Percentiles rank a stretch among this genome's conserved stretches.
These are phyloP conservation scores for Scomber japonicus DNA, from an alignment of 2,113 vertebrate genomes.

Conservation along the genomic window DNA sequence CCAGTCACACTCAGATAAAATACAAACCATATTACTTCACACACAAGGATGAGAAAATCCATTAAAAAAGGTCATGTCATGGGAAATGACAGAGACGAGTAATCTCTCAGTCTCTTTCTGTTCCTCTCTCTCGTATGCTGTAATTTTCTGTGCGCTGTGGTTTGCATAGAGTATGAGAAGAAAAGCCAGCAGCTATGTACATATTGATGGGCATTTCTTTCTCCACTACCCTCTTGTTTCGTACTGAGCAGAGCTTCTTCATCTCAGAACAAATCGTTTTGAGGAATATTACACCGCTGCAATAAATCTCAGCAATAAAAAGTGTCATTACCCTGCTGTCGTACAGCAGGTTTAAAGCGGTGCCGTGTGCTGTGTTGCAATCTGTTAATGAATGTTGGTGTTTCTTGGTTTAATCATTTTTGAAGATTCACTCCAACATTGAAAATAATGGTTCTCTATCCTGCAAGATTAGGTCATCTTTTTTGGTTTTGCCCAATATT, in stretches of 20 bases:
- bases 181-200: constrained; percentile 20
- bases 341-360: not conserved
- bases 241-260: constrained; percentile 3
- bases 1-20: constrained; percentile 46
- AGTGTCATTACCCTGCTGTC: not conserved
- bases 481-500: too few relatives aligned
- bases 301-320: constrained; percentile 36
- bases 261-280: constrained; percentile 42
- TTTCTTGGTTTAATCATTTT: not conserved
- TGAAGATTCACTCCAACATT: not conserved
- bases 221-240: not conserved
- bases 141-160: constrained; percentile 1
- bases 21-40: constrained; percentile 58
- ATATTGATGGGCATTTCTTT: constrained; percentile 20
- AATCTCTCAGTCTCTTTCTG: constrained; percentile 3
- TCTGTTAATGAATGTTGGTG: not conserved
- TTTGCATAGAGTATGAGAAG: constrained; percentile 34
- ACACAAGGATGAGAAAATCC: constrained; percentile 63
- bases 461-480: too few relatives aligned
- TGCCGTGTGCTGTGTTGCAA: not conserved
- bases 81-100: constrained; percentile 47
- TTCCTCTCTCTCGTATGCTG: constrained; percentile 4
- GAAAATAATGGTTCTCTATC: too few relatives aligned
- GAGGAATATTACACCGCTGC: constrained; percentile 9
- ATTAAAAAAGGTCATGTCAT: constrained; percentile 65